Evolutionary conservation across 2,888 invertebrate species (phyloP).

Genomic region (Hypolimnas misippus): DNA sequence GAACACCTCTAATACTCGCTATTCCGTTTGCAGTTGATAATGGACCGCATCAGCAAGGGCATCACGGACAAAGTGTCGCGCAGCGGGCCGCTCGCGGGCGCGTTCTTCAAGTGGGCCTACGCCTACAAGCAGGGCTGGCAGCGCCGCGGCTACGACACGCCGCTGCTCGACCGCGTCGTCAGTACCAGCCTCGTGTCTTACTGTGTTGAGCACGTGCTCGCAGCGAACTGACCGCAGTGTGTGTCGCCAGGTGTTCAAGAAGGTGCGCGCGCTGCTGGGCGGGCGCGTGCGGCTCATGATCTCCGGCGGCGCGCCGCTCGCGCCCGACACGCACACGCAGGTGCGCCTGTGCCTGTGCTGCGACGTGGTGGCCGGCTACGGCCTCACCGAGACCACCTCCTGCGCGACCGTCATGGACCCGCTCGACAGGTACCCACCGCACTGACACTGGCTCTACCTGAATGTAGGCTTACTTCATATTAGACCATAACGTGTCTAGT

Average conservation of each 20-base stretch:
- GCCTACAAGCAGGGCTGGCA: conserved; percentile 95
- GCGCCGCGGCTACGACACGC: conserved; percentile 92
- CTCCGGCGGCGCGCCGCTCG: conserved; percentile 97
- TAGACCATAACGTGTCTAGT: too few species aligned
- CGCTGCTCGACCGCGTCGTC: conserved; percentile 83
- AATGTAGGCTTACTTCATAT: too few species aligned
- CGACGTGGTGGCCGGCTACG: conserved; percentile 96
- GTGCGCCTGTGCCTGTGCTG: conserved; percentile 92
- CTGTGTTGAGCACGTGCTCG: too few species aligned
- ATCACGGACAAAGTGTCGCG: conserved; percentile 96
- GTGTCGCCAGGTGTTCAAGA: conserved; percentile 62
- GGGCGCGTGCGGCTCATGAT: conserved; percentile 95
- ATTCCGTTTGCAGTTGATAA: conserved; percentile 86
- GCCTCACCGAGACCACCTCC: conserved; percentile 98
- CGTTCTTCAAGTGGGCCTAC: conserved; percentile 97
- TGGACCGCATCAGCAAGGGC: conserved; percentile 98
- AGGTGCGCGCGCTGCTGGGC: conserved; percentile 90
- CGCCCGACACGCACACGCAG: conserved; percentile 97
- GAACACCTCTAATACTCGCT: too few species aligned
- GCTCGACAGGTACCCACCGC: conserved; percentile 73
- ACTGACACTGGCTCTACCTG: too few species aligned
- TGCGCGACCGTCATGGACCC: conserved; percentile 93
- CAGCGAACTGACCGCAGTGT: neutral
- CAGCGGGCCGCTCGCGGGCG: conserved; percentile 90
- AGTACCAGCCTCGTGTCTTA: conserved; percentile 40